Conservation (phyloP, 2,113 vertebrate species). For the Promerops cafer region DNA sequence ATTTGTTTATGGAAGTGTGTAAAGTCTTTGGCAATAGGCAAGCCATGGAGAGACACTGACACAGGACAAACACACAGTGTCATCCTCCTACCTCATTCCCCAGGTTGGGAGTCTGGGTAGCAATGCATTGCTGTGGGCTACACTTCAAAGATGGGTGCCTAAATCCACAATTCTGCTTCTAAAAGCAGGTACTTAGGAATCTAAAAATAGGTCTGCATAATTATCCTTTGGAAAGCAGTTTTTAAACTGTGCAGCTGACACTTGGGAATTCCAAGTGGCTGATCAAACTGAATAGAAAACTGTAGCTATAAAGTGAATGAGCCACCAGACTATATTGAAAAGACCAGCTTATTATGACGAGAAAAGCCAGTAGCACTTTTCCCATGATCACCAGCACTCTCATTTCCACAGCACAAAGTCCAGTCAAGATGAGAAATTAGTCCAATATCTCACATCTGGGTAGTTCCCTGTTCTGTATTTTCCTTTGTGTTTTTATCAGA, state of each 20-base stretch:
- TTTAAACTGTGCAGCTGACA: constrained; percentile 55
- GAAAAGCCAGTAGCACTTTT: constrained; percentile 47
- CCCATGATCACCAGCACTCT: constrained; percentile 18
- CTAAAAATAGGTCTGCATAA: constrained; percentile 50
- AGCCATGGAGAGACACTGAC: background rate
- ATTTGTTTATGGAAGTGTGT: background rate
- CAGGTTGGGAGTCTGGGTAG: background rate
- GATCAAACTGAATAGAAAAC: constrained; percentile 62
- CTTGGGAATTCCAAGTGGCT: constrained; percentile 63
- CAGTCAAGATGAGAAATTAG: background rate
- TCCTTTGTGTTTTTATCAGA: background rate
- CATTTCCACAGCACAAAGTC: background rate
- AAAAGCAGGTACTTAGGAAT: constrained; percentile 49
- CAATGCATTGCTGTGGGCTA: background rate
- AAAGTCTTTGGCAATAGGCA: background rate
- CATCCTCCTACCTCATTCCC: background rate
- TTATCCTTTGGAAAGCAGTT: constrained; percentile 51
- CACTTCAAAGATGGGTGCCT: background rate
- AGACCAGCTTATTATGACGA: constrained; percentile 37
- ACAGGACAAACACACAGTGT: background rate
- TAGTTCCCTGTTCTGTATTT: background rate
- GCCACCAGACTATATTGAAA: constrained; percentile 42
- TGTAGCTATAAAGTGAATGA: constrained; percentile 58
- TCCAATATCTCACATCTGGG: background rate
- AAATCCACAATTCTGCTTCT: constrained; percentile 25